Evolutionary conservation across 2,797 vertebrate species (phyloP).

Genomic region (Gorsachius magnificus): DNA sequence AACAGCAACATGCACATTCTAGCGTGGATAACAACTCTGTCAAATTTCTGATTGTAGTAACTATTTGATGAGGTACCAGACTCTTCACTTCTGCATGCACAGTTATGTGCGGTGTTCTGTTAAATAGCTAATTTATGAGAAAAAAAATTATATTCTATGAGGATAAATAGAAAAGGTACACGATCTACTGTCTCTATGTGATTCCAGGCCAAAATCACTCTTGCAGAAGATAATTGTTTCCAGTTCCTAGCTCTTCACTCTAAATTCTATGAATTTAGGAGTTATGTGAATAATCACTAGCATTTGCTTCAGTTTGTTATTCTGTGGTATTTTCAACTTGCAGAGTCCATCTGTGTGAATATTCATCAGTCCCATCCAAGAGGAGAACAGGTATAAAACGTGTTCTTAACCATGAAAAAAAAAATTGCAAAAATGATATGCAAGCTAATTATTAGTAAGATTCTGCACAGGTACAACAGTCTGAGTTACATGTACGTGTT

Average conservation of each 20-base stretch:
- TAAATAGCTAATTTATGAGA: neutral
- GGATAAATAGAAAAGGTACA: neutral
- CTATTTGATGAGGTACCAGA: neutral
- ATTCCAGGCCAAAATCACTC: neutral
- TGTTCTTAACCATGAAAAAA: neutral
- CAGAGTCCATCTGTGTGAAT: neutral
- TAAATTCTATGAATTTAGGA: neutral
- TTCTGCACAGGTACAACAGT: neutral
- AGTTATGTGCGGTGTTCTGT: neutral
- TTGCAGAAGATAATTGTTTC: neutral
- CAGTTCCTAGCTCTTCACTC: neutral
- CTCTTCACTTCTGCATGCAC: neutral
- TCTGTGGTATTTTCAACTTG: neutral
- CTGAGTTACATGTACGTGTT: fast-evolving
- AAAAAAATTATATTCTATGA: neutral
- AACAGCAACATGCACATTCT: neutral
- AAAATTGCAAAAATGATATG: neutral
- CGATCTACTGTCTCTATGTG: neutral
- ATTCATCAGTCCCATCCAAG: neutral
- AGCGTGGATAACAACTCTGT: neutral
- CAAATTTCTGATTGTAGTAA: neutral
- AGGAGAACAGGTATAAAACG: neutral
- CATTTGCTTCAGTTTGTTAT: neutral
- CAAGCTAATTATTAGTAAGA: neutral
- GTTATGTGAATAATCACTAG: neutral